Conservation (phyloP, 1,140 invertebrate genomes). For the Paracyclopina nana region DNA sequence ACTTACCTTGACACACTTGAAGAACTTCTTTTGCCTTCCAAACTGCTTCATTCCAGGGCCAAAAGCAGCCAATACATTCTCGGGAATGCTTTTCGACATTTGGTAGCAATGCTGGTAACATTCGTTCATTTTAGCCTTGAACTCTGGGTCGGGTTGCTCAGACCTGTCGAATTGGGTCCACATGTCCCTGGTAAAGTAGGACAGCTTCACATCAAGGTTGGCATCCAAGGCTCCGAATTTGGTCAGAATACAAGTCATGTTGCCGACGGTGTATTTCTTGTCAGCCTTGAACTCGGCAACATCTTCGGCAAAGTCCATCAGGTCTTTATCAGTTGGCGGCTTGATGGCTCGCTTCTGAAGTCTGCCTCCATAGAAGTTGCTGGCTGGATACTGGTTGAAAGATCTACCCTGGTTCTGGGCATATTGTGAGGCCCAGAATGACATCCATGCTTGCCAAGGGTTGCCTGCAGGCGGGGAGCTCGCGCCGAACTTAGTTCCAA, state of each 20-base stretch:
- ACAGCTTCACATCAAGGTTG: not conserved
- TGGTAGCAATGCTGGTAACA: not conserved
- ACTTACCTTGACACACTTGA: constrained; percentile 1
- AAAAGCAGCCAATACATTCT: not conserved
- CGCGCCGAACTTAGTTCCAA: too few relatives aligned
- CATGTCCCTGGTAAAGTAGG: not conserved
- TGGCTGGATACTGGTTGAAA: too few relatives aligned
- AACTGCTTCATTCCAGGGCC: not conserved
- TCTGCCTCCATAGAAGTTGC: too few relatives aligned
- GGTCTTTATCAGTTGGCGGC: not conserved
- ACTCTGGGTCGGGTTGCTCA: constrained; percentile 1
- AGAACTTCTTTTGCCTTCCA: not conserved
- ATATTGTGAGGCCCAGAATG: too few relatives aligned
- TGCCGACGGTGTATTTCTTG: not conserved
- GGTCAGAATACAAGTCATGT: not conserved
- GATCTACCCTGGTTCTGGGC: too few relatives aligned
- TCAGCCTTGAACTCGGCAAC: not conserved
- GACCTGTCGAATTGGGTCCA: too few relatives aligned
- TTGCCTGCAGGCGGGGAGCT: too few relatives aligned
- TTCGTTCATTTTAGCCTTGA: not conserved
- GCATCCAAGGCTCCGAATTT: not conserved
- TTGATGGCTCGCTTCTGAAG: too few relatives aligned
- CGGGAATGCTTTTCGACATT: not conserved
- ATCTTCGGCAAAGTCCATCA: not conserved
- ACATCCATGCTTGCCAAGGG: too few relatives aligned